A percentile compares a stretch with the other conserved stretches of the same genome.
These are phyloP conservation scores for Novumbra hubbsi DNA, from an alignment of 2,797 vertebrate species.

Conservation along the genomic window DNA sequence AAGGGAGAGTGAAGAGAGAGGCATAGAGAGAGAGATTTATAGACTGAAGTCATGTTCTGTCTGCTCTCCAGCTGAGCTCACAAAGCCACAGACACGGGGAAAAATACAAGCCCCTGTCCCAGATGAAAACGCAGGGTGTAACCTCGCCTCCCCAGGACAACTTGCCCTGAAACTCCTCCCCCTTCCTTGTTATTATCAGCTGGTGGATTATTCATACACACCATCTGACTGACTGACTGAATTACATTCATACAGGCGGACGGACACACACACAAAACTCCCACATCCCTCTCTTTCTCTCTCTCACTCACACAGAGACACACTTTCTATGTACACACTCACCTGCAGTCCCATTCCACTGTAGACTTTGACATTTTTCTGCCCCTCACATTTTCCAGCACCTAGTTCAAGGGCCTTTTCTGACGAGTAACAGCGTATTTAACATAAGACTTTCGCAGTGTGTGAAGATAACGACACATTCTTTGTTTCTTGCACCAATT, in stretches of 20 bases:
- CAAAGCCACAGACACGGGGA: conserved; percentile 46
- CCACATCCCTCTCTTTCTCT: no score
- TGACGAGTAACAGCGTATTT: conserved; percentile 35
- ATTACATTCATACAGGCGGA: background rate
- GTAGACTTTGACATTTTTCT: background rate
- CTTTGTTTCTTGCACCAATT: conserved; percentile 65
- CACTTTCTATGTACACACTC: background rate
- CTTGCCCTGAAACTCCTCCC: background rate
- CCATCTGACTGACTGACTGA: conserved; percentile 12
- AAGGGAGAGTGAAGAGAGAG: background rate
- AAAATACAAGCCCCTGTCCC: conserved; percentile 43
- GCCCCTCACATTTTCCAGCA: conserved; percentile 44
- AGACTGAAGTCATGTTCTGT: conserved; percentile 57
- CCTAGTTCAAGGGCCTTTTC: conserved; percentile 26
- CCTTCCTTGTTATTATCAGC: background rate
- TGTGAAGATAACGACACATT: conserved; percentile 62
- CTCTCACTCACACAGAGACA: background rate
- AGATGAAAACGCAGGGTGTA: conserved; percentile 45
- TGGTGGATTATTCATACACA: conserved; percentile 3
- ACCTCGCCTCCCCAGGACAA: conserved; percentile 28
- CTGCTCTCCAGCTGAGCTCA: conserved; percentile 66
- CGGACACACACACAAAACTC: background rate
- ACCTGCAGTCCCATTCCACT: conserved; percentile 13
- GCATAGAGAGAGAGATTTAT: background rate
- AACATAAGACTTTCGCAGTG: conserved; percentile 54